These are phyloP conservation scores for Bursaphelenchus mucronatus DNA, from an alignment of 1,140 invertebrate species.

Conservation along the genomic window DNA sequence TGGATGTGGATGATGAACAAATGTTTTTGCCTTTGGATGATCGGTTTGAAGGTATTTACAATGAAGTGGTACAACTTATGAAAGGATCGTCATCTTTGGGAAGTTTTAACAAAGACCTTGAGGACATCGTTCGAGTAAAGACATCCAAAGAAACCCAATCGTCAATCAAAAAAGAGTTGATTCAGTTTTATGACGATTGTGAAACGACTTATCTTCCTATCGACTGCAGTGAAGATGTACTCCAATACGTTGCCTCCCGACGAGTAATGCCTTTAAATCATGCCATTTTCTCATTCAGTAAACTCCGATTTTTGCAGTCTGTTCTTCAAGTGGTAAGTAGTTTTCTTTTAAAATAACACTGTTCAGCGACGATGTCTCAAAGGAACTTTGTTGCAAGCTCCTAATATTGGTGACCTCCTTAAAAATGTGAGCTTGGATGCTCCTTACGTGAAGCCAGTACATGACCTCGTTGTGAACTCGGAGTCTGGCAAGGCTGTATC, in stretches of 20 bases:
- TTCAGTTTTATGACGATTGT: background rate
- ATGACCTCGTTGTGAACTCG: too few species aligned
- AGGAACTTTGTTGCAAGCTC: too few species aligned
- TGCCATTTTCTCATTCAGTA: constrained; percentile 18
- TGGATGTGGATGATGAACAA: constrained; percentile 8
- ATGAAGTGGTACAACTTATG: background rate
- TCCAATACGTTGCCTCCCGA: constrained; percentile 10
- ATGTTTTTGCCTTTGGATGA: constrained; percentile 8
- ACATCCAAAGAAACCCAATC: background rate
- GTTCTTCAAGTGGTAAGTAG: constrained; percentile 14
- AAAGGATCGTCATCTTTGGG: background rate
- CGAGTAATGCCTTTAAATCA: constrained; percentile 12
- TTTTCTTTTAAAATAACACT: too few species aligned
- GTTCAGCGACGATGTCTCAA: too few species aligned
- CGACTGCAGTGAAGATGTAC: constrained; percentile 12
- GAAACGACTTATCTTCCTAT: constrained; percentile 11
- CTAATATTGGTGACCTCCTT: too few species aligned
- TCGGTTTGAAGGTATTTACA: constrained; percentile 10
- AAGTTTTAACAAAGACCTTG: background rate
- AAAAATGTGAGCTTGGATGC: too few species aligned
- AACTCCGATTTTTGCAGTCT: constrained; percentile 19
- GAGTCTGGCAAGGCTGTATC: too few species aligned
- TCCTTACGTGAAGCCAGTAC: too few species aligned
- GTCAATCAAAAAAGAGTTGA: constrained; percentile 14
- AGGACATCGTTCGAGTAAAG: constrained; percentile 1